phyloP scores from a whole-genome alignment of 1,140 invertebrate species.

The Mizuhopecten yessoensis region DNA sequence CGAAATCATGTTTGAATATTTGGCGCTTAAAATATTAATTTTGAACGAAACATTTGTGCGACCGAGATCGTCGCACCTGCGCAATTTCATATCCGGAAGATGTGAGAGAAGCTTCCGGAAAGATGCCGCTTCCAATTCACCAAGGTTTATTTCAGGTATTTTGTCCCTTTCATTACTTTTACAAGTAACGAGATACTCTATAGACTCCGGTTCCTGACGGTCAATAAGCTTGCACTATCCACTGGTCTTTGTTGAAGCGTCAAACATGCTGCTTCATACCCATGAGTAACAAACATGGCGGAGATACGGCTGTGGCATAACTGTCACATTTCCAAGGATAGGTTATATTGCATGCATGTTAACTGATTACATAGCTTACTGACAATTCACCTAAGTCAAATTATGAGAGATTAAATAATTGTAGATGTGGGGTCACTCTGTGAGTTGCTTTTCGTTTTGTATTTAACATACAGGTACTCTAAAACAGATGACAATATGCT shows the following conservation, averaged over 20 bases:
- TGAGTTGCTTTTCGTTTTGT: background rate
- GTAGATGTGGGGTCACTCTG: background rate
- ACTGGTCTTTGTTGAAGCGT: background rate
- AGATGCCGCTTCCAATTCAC: slow-evolving; percentile 77
- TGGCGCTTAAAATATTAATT: background rate
- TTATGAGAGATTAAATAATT: background rate
- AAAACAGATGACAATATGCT: background rate
- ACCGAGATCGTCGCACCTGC: slow-evolving; percentile 3
- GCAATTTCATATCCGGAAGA: slow-evolving; percentile 57
- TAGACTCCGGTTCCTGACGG: background rate
- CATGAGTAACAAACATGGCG: slow-evolving; percentile 32
- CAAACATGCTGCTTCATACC: background rate
- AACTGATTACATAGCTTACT: background rate
- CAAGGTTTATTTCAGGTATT: slow-evolving; percentile 76
- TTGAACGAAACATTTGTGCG: background rate
- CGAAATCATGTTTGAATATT: background rate
- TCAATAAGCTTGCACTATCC: background rate
- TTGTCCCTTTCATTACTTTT: background rate
- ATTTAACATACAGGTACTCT: background rate
- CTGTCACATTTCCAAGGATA: background rate
- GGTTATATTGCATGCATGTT: background rate
- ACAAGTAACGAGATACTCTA: background rate
- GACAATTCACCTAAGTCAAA: background rate
- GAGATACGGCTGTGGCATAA: background rate
- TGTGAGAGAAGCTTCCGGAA: slow-evolving; percentile 56